Evolutionary conservation across 2,888 invertebrate species (phyloP), one percentile per base, ranked within the genome.

Genomic region (Polyploca ridens): DNA sequence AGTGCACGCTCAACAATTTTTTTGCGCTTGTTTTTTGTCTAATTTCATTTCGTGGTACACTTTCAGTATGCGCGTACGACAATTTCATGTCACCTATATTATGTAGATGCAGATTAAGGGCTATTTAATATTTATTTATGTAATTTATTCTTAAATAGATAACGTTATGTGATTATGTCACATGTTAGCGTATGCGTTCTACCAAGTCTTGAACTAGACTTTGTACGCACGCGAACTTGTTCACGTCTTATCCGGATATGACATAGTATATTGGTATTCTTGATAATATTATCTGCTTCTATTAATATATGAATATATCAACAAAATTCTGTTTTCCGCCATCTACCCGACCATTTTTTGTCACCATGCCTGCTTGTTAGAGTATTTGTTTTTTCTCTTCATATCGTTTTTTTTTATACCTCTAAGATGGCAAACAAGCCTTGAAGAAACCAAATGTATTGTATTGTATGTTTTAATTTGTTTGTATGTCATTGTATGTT

Each of bases 121-220:
- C 19, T 54, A 19, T 10, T 54, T 54, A 54, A 54, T 8, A 54
- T 54, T 54, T 54, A 54, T 54, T 8, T 54, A 54, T 54, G 54
- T 19, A 49, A 49, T 49, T 16, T 19, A 54, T 54, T 19, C 19
- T 19, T 19, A 54, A 54, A 54, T 27, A 27, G 27, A 27, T 54
- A 54, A 54, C 19, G 16, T 19, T 7, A 49, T 49, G 16, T 49
- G 16, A 49, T 19, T 7, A 49, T 49, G 16, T 49, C 49, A 49
- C 16, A 16, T 16, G 49, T 0, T 54, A 7, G 54, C 54, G 19
- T 19, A 7, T 54, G 19, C 16, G n/a, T 16, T 19, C 10, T 10
- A 54, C 54, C 19, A 19, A 16, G 49, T 1, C 49, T n/a, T 19
- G 19, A 54, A 54, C 54, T 54, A 19, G 54, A 54, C 16, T 54